These are phyloP conservation scores for Argyresthia goedartella DNA, from an alignment of 2,888 invertebrate species.

Conservation along the genomic window DNA sequence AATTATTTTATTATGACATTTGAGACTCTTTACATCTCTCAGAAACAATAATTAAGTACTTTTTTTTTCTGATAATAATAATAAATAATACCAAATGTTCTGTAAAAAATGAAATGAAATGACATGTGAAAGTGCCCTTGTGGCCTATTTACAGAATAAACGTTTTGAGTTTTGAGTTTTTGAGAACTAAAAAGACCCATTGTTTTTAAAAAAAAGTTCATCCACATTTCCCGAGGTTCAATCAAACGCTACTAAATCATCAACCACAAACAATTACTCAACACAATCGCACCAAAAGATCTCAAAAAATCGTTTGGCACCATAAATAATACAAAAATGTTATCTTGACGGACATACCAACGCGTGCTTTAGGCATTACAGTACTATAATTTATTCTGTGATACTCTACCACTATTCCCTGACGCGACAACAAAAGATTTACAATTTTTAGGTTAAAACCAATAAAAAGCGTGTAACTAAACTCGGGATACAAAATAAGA, in stretches of 20 bases:
- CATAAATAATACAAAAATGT: constrained; percentile 48
- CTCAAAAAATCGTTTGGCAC: constrained; percentile 20
- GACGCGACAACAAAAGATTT: constrained; percentile 49
- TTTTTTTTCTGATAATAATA: too few species aligned
- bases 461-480: constrained; percentile 12
- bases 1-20: too few species aligned
- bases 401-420: constrained; percentile 31
- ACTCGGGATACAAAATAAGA: too few species aligned
- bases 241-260: not conserved
- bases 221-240: not conserved
- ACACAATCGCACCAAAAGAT: constrained; percentile 25
- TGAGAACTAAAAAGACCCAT: too few species aligned
- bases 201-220: not conserved
- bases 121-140: too few species aligned
- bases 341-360: constrained; percentile 43
- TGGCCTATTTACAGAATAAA: too few species aligned
- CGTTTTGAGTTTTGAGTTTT: too few species aligned
- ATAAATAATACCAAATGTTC: too few species aligned
- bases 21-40: too few species aligned
- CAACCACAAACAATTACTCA: constrained; percentile 19
- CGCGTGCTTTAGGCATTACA: constrained; percentile 40
- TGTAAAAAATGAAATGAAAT: too few species aligned
- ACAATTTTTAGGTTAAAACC: constrained; percentile 23
- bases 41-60: too few species aligned
- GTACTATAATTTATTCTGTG: too few species aligned